A percentile compares a stretch with the other conserved stretches of the same genome.
phyloP scores from a whole-genome alignment of 2,888 invertebrate genomes.

The Epinotia nisella region DNA sequence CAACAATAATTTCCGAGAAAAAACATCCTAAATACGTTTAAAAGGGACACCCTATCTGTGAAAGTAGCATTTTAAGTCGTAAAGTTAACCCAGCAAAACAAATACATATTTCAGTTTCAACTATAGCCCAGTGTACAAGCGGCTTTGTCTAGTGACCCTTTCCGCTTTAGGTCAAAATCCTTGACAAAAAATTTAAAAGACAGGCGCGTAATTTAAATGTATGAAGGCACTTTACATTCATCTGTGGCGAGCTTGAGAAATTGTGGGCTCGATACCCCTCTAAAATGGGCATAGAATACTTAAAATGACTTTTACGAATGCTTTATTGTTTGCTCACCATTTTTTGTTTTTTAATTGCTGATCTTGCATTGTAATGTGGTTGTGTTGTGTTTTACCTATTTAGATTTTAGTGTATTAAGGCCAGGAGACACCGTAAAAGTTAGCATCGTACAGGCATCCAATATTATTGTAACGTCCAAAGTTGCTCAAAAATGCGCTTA shows the following conservation, averaged over 20 bases:
- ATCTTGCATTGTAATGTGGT: slow-evolving; percentile 15
- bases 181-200: slow-evolving; percentile 20
- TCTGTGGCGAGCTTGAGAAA: slow-evolving; percentile 8
- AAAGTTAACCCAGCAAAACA: neutral
- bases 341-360: neutral
- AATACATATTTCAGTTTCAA: neutral
- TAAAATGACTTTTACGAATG: slow-evolving; percentile 20
- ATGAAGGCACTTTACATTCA: slow-evolving; percentile 39
- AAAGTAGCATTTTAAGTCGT: neutral
- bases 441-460: no score
- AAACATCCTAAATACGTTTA: no score
- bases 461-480: no score
- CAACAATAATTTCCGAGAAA: no score
- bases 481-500: no score
- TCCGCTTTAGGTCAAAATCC: slow-evolving; percentile 14
- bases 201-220: slow-evolving; percentile 28
- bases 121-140: neutral
- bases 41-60: neutral
- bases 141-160: slow-evolving; percentile 10
- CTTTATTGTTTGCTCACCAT: neutral
- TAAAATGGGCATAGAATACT: slow-evolving; percentile 32
- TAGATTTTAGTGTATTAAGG: neutral
- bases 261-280: slow-evolving; percentile 15
- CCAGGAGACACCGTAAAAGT: no score
- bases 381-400: slow-evolving; percentile 1